phyloP scores from a whole-genome alignment of 2,888 invertebrate genomes.

The Melanchra persicariae region DNA sequence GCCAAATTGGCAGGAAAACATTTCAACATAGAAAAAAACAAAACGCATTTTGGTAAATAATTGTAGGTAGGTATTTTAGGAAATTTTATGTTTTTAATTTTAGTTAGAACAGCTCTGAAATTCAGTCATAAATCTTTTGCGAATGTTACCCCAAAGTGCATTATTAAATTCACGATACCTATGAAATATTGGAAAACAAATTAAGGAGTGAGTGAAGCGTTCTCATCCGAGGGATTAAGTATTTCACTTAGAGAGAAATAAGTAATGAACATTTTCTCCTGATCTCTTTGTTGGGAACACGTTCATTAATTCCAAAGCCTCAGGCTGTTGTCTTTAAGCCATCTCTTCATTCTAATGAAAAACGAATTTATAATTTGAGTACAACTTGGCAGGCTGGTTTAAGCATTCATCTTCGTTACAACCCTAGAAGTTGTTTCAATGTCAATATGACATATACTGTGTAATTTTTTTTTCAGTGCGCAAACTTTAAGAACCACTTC shows the following conservation, averaged over 20 bases:
- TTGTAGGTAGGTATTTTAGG: neutral
- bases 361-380: slow-evolving; percentile 71
- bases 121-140: neutral
- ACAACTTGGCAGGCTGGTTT: slow-evolving; percentile 5
- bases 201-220: slow-evolving; percentile 53
- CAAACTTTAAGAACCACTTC: no score
- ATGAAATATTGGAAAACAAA: slow-evolving; percentile 43
- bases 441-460: slow-evolving; percentile 1
- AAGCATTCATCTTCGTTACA: slow-evolving; percentile 32
- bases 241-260: slow-evolving; percentile 67
- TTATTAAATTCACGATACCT: slow-evolving; percentile 29
- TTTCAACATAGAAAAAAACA: neutral
- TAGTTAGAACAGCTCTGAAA: neutral
- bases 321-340: slow-evolving; percentile 68
- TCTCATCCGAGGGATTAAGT: slow-evolving; percentile 61
- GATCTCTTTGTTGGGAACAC: slow-evolving; percentile 75
- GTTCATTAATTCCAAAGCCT: slow-evolving; percentile 76
- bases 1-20: neutral
- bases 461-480: no score
- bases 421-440: slow-evolving; percentile 18
- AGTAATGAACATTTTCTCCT: slow-evolving; percentile 72
- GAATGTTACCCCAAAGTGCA: neutral
- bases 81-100: neutral
- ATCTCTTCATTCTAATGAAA: slow-evolving; percentile 69
- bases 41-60: no score